Evolutionary conservation across 2,797 vertebrate genomes (phyloP).

Genomic region (Menidia menidia): DNA sequence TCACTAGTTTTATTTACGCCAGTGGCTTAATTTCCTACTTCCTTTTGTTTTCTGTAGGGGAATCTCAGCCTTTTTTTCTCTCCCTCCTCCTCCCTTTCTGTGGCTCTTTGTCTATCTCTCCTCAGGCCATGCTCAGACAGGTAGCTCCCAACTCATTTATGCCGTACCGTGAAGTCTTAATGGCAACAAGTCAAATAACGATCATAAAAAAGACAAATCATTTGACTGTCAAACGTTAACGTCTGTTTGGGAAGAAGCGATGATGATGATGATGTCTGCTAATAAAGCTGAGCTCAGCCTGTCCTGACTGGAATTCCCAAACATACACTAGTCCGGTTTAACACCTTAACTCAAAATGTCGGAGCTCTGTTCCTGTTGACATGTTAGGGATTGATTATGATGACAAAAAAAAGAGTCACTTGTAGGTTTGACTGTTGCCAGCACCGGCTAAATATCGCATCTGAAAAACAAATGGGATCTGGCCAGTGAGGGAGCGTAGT

Average conservation of each 20-base stretch:
- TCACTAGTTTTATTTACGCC: not conserved
- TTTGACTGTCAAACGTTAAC: not conserved
- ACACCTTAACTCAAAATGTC: not conserved
- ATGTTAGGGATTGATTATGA: not conserved
- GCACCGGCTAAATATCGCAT: conserved; percentile 20
- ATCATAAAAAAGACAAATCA: not conserved
- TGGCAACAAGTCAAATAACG: conserved; percentile 1
- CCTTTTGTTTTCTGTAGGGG: conserved; percentile 1
- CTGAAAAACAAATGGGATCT: conserved; percentile 15
- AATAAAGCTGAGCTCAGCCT: not conserved
- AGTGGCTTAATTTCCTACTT: conserved; percentile 3
- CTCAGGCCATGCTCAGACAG: conserved; percentile 23
- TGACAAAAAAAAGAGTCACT: not conserved
- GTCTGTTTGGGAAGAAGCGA: not conserved
- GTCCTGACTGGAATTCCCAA: not conserved
- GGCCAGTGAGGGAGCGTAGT: conserved; percentile 26
- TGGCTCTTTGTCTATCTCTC: not conserved
- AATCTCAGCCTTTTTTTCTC: not conserved
- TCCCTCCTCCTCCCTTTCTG: not conserved
- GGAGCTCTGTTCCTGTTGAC: not conserved
- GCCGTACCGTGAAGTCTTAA: conserved; percentile 8
- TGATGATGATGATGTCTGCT: not conserved
- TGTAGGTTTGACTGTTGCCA: not conserved
- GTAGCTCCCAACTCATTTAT: conserved; percentile 17
- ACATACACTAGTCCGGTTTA: not conserved